A percentile compares a stretch with the other conserved stretches of the same genome.
These are phyloP conservation scores for Ostrea denselamellosa DNA, from an alignment of 1,140 invertebrate species.

Conservation along the genomic window DNA sequence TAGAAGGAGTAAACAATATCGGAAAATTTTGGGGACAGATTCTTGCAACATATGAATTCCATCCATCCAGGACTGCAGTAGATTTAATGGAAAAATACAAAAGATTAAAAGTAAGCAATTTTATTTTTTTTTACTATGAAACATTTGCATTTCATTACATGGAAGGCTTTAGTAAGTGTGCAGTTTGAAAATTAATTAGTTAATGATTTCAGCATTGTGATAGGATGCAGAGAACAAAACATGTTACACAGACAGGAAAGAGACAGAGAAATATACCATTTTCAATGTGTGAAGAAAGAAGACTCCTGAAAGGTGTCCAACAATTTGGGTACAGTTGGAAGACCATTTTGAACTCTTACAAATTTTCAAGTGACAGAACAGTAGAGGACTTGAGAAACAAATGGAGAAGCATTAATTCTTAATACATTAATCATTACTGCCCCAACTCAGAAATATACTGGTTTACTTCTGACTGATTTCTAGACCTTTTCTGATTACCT, in stretches of 20 bases:
- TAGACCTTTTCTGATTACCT: too few relatives aligned
- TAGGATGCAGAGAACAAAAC: not conserved
- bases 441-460: not conserved
- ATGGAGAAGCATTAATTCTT: constrained; percentile 68
- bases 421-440: not conserved
- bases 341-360: constrained; percentile 62
- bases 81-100: constrained; percentile 74
- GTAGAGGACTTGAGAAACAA: constrained; percentile 67
- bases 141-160: too few relatives aligned
- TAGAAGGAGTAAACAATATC: constrained; percentile 65
- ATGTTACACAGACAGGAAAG: not conserved
- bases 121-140: too few relatives aligned
- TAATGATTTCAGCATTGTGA: not conserved
- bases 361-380: constrained; percentile 65
- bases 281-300: constrained; percentile 72
- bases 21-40: constrained; percentile 73
- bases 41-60: constrained; percentile 67
- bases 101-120: constrained; percentile 62
- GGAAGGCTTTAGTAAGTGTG: not conserved
- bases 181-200: not conserved
- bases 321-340: constrained; percentile 72
- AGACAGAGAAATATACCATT: constrained; percentile 57
- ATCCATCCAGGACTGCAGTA: constrained; percentile 68
- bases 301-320: constrained; percentile 66
- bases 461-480: not conserved